Conservation (phyloP, 64 coral and sea anemone genomes). For the Dendrophyllia cribrosa region DNA sequence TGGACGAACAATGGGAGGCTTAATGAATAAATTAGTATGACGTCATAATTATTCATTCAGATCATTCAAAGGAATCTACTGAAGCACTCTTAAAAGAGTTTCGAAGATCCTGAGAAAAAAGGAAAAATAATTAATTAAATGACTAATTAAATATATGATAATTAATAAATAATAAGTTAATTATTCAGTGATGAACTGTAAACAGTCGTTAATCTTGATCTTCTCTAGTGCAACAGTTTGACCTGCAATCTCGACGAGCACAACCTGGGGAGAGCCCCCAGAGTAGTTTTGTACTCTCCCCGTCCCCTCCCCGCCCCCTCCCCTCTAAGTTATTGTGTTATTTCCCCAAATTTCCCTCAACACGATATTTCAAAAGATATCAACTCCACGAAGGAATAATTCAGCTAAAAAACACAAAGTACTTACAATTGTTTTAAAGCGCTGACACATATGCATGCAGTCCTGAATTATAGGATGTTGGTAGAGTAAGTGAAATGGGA, state of each 20-base stretch:
- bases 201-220: too few relatives aligned
- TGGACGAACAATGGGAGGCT: background rate
- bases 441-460: conserved; percentile 94
- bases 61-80: conserved; percentile 4
- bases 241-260: too few relatives aligned
- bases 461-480: conserved; percentile 98
- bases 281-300: too few relatives aligned
- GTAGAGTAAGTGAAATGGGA: conserved; percentile 89
- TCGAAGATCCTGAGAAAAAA: conserved; percentile 30
- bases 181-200: too few relatives aligned
- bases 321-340: background rate
- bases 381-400: background rate
- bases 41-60: background rate
- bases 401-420: background rate
- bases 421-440: conserved; percentile 86
- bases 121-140: background rate
- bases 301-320: too few relatives aligned
- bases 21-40: background rate
- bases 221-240: too few relatives aligned
- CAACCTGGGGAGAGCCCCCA: too few relatives aligned
- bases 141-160: background rate
- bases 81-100: conserved; percentile 37
- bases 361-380: background rate
- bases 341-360: background rate
- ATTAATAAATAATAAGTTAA: background rate